A percentile compares a stretch with the other conserved stretches of the same genome.
Evolutionary conservation across 2,888 invertebrate species (phyloP).

Genomic region (Macrosoma leucophasiata): DNA sequence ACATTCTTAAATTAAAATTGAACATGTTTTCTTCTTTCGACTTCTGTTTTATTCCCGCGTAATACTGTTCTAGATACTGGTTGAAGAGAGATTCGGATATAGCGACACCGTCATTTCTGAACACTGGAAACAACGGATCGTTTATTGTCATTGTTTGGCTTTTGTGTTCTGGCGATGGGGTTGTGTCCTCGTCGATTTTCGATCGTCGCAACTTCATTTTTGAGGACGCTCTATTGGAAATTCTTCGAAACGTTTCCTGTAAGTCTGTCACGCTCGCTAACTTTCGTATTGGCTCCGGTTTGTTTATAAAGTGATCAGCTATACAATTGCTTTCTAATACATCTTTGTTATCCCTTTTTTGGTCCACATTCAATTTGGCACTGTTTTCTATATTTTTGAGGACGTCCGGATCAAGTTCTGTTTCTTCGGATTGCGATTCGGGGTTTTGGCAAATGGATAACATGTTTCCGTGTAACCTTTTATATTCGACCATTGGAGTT

Average conservation of each 20-base stretch:
- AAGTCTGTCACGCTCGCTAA: constrained; percentile 78
- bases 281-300: constrained; percentile 62
- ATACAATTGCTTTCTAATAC: constrained; percentile 59
- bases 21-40: constrained; percentile 64
- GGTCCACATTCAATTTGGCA: constrained; percentile 45
- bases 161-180: constrained; percentile 50
- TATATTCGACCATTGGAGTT: constrained; percentile 86
- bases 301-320: constrained; percentile 67
- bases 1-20: constrained; percentile 52
- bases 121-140: constrained; percentile 86
- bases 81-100: constrained; percentile 84
- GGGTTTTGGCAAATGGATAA: constrained; percentile 84
- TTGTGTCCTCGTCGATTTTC: constrained; percentile 42
- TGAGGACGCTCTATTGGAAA: constrained; percentile 74
- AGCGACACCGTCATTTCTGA: constrained; percentile 82
- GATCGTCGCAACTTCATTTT: constrained; percentile 66
- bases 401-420: constrained; percentile 48
- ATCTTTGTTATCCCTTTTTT: constrained; percentile 53
- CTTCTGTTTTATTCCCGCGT: constrained; percentile 69
- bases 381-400: constrained; percentile 54
- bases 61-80: constrained; percentile 80
- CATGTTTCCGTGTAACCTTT: constrained; percentile 82
- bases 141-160: constrained; percentile 81
- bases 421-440: constrained; percentile 68
- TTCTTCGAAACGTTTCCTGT: constrained; percentile 75